phyloP scores from a whole-genome alignment of 2,797 vertebrate species.

The Poeciliopsis presidionis region DNA sequence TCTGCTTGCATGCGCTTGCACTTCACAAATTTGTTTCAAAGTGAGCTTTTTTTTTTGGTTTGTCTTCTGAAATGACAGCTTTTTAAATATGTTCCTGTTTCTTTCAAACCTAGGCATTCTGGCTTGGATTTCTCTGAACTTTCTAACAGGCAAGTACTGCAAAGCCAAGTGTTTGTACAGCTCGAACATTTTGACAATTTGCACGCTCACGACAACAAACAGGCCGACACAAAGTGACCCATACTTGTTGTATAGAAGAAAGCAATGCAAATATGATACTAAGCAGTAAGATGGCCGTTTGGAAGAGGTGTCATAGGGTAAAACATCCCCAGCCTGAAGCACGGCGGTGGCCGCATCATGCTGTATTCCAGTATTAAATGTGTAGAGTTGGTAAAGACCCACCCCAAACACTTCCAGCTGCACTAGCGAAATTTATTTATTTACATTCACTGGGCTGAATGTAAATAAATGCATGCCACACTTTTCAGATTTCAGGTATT shows the following conservation, averaged over 20 bases:
- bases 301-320: not conserved
- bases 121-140: constrained; percentile 97
- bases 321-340: not conserved
- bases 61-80: constrained; percentile 38
- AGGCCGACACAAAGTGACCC: not conserved
- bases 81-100: constrained; percentile 25
- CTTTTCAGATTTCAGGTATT: not conserved
- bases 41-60: not conserved
- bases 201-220: not conserved
- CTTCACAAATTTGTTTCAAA: constrained; percentile 37
- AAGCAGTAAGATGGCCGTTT: not conserved
- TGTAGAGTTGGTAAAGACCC: not conserved
- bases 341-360: not conserved
- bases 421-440: not conserved
- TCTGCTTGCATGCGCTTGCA: constrained; percentile 19
- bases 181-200: not conserved
- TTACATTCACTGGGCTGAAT: not conserved
- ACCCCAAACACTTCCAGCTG: not conserved
- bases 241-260: not conserved
- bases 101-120: constrained; percentile 85
- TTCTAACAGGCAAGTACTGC: constrained; percentile 87
- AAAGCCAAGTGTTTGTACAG: not conserved
- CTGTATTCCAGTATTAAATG: not conserved
- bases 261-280: not conserved
- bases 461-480: not conserved